Conservation (phyloP, 1,140 invertebrate genomes). For the Agraylea sexmaculata region DNA sequence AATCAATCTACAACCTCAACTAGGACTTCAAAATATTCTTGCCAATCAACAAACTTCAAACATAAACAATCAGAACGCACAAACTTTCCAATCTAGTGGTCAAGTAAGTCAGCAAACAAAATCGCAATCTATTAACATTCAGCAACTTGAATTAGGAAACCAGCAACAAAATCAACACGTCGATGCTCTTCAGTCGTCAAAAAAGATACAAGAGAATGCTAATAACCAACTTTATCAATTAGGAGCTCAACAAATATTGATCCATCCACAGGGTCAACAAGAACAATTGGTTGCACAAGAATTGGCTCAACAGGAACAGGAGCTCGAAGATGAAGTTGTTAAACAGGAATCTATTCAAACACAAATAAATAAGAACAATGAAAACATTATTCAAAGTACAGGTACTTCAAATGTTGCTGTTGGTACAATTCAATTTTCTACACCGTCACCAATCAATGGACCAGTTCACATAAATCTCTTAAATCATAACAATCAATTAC, state of each 20-base stretch:
- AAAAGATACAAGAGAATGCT: constrained; percentile 27
- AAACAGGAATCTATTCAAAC: constrained; percentile 13
- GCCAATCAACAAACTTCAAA: too few relatives aligned
- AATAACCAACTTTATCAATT: constrained; percentile 27
- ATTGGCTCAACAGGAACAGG: constrained; percentile 21
- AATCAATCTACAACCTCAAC: too few relatives aligned
- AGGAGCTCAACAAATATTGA: constrained; percentile 20
- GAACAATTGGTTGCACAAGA: constrained; percentile 22
- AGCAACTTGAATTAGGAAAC: constrained; percentile 7
- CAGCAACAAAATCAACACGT: constrained; percentile 25
- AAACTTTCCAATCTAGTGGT: not conserved
- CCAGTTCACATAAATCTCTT: too few relatives aligned
- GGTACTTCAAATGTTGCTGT: too few relatives aligned
- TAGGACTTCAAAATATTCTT: constrained; percentile 2
- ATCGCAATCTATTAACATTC: too few relatives aligned
- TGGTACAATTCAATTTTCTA: too few relatives aligned
- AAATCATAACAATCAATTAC: constrained; percentile 6
- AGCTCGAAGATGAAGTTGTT: constrained; percentile 15
- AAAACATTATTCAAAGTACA: too few relatives aligned
- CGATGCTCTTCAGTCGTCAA: constrained; percentile 25
- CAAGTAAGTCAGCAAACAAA: too few relatives aligned
- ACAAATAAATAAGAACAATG: constrained; percentile 5
- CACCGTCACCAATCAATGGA: too few relatives aligned
- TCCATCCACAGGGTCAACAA: constrained; percentile 19
- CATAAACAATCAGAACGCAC: not conserved